Evolutionary conservation across 2,888 invertebrate species (phyloP), one percentile per base, ranked within the genome.

Genomic region (Creontiades dilutus): DNA sequence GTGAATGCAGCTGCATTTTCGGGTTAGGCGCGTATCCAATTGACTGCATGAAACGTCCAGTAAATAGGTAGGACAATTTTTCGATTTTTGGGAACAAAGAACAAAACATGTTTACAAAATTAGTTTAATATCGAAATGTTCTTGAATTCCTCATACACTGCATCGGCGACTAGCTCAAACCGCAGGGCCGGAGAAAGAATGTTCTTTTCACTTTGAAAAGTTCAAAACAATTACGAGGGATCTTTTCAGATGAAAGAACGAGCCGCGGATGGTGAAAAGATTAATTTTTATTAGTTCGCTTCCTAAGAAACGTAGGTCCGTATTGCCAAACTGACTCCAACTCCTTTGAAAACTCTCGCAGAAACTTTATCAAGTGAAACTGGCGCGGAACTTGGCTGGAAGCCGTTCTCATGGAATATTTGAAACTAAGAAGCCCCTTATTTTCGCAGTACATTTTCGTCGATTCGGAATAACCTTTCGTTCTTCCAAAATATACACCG

Each of bases 221-320:
- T 68, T 68, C 68, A 23, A 68, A 48, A 68, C 7, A 68, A 11
- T 27, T 68, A 13, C 23, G 19, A 2, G 23, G 23, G 68, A 11
- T 23, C 23, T 68, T 68, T 27, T 19, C 12, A 23, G 23, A 27
- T 68, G 23, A 68, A 68, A 68, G 5, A 23, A 23, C 0, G 4
- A 23, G 68, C 19, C 5, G 27, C 23, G 68, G 23, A 12, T 68
- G 68, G 7, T 27, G 68, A 23, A 23, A 13, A 68, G 11, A 68
- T 68, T 68, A 68, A 68, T 68, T 68, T 57, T 68, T 68, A 68
- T 68, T 68, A 68, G 68, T 27, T 68, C n/a, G 4, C 68, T 19
- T n/a, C n/a, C 68, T 23, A 68, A 68, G 68, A 23, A 23, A 23
- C 23, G 57, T 57, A 11, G 27, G 68, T 23, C 13, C 11, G 3